Evolutionary conservation across 2,797 vertebrate species (phyloP), one percentile per base, ranked within the genome.

Genomic region (Lates japonicus): DNA sequence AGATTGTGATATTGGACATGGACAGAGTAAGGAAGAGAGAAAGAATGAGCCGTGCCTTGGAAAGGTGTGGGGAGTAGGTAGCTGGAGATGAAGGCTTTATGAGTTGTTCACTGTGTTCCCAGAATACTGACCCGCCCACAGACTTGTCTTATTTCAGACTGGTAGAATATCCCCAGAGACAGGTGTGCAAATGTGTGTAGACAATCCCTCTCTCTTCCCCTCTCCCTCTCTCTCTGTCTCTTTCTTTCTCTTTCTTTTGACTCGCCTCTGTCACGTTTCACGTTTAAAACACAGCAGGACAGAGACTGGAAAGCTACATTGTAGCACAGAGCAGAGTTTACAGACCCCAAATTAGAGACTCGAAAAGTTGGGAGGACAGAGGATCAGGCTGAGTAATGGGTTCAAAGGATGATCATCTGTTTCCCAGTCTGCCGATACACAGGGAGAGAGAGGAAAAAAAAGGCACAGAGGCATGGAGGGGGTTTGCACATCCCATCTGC

Each of bases 311-410:
- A 83, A 90, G 88, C 54, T 70, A 82, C 85, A 88, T 88, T 90
- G 90, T 88, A n/a, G 65, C 85, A 76, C 81, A 61, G 76, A 87
- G 85, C 87, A 62, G 82, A 87, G 86, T 92, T 90, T 92, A 90
- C 93, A 93, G 81, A 91, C 78, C 90, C 86, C 82, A 89, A 91
- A 94, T 92, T 92, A 90, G 86, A 90, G 89, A 88, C 86, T 93
- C 89, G 0, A 84, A 81, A 90, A 92, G 90, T 90, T 92, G 93
- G 90, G 88, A 88, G 84, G 91, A 93, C 94, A 94, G 94, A 93
- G 94, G 93, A 95, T 95, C 94, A 93, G 92, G 88, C 87, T 85
- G 88, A 91, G 92, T 95, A 93, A 95, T 93, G 92, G 91, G 93
- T 95, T 94, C 89, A 93, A 90, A 92, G 94, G 91, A 93, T 90